Conservation (phyloP, 2,113 vertebrate species). For the Calidris pugnax region DNA sequence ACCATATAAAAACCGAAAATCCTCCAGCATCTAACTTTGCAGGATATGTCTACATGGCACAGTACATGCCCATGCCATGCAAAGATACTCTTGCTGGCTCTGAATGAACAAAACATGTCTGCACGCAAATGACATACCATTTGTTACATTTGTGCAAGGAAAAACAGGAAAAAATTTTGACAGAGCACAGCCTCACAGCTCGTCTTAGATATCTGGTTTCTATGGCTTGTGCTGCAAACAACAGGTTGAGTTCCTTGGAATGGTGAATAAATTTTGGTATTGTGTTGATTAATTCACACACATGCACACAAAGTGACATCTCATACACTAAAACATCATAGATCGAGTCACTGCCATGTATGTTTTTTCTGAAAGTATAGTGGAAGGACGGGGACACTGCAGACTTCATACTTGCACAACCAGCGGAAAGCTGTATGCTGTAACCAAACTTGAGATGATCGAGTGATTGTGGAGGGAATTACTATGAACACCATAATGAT, state of each 20-base stretch:
- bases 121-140: not conserved
- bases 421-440: not conserved
- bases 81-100: not conserved
- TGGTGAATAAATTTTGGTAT: not conserved
- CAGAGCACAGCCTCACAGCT: not conserved
- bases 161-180: not conserved
- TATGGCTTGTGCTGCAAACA: not conserved
- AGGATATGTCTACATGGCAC: not conserved
- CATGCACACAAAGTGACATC: not conserved
- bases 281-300: not conserved
- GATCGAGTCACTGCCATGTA: not conserved
- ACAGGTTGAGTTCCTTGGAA: not conserved
- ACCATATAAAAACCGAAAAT: not conserved
- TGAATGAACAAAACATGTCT: not conserved
- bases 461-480: not conserved
- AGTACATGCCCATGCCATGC: not conserved
- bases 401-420: not conserved
- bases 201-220: not conserved
- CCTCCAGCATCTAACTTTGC: not conserved
- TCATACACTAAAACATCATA: not conserved
- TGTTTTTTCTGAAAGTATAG: not conserved
- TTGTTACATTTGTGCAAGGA: not conserved
- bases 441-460: not conserved
- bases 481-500: not conserved
- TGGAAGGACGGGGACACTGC: not conserved